Evolutionary conservation across 2,113 vertebrate genomes (phyloP).

Genomic region (human): DNA sequence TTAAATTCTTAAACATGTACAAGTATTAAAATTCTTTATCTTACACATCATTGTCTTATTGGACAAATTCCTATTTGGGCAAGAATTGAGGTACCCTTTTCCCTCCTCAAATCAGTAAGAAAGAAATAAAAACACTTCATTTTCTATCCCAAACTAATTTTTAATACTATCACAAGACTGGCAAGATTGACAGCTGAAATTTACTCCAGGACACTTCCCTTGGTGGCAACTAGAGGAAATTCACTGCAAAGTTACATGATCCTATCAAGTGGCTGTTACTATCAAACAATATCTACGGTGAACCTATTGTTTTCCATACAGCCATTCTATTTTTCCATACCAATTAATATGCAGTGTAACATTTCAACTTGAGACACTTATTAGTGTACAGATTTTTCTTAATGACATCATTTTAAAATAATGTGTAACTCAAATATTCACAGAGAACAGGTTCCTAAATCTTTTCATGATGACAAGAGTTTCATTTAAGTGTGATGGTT

Average conservation of each 20-base stretch:
- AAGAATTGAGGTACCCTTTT: background rate
- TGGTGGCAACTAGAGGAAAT: background rate
- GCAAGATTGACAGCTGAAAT: background rate
- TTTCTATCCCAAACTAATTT: background rate
- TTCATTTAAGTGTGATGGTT: background rate
- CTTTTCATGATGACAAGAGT: background rate
- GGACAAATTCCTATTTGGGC: background rate
- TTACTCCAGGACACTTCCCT: background rate
- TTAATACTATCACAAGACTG: background rate
- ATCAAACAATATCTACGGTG: background rate
- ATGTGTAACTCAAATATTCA: background rate
- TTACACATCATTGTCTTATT: background rate
- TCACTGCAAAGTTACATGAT: background rate
- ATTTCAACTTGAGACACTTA: background rate
- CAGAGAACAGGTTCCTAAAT: background rate
- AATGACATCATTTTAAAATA: constrained; percentile 12
- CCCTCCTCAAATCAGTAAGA: background rate
- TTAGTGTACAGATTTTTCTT: background rate
- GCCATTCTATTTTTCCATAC: background rate
- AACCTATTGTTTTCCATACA: background rate
- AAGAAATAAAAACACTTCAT: background rate
- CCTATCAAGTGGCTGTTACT: background rate
- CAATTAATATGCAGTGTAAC: background rate
- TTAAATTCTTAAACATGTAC: constrained; percentile 12
- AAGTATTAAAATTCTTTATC: background rate